A percentile compares a stretch with the other conserved stretches of the same genome.
phyloP scores from a whole-genome alignment of 2,888 invertebrate genomes.

The Antitype chi region DNA sequence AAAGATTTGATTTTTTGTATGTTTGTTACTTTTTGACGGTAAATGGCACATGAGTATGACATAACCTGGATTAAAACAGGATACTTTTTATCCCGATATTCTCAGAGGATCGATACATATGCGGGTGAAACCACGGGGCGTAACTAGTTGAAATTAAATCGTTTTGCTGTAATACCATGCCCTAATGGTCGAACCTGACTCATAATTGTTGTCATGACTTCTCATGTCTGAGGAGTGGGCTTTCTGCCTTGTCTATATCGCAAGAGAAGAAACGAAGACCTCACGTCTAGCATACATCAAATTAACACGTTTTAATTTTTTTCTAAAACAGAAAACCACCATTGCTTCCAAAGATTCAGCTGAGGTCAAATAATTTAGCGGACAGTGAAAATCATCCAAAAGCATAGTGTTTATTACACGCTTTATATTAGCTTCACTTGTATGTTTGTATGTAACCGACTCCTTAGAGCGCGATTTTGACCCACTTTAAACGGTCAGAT shows the following conservation, averaged over 20 bases:
- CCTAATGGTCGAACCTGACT: too few species aligned
- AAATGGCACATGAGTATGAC: background rate
- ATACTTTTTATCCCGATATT: background rate
- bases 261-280: slow-evolving; percentile 26
- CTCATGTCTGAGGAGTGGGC: background rate
- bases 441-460: too few species aligned
- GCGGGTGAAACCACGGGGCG: background rate
- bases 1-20: too few species aligned
- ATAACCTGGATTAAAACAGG: background rate
- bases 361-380: background rate
- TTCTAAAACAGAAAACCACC: background rate
- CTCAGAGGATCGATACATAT: background rate
- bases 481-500: too few species aligned
- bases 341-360: background rate
- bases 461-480: too few species aligned
- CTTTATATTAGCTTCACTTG: too few species aligned
- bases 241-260: slow-evolving; percentile 9
- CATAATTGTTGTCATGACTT: too few species aligned
- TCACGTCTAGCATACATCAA: slow-evolving; percentile 24
- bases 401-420: background rate
- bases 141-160: background rate
- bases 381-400: background rate
- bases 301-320: slow-evolving; percentile 1
- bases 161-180: too few species aligned
- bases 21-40: too few species aligned